phyloP scores from a whole-genome alignment of 2,888 invertebrate species.

The Nephrotoma flavescens region DNA sequence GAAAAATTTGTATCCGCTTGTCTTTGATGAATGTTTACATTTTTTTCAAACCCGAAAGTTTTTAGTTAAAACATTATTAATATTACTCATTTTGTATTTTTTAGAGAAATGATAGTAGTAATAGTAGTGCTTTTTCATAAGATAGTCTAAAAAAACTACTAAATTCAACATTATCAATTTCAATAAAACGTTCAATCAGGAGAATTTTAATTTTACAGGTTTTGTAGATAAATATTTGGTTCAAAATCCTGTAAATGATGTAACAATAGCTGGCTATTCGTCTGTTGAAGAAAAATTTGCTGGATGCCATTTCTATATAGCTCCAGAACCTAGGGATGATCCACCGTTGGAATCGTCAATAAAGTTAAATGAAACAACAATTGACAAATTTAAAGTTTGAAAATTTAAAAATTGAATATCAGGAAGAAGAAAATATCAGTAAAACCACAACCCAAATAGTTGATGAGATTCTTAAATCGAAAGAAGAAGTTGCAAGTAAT shows the following conservation, averaged over 20 bases:
- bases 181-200: neutral
- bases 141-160: neutral
- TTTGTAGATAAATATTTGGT: neutral
- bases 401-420: neutral
- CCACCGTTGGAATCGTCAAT: neutral
- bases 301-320: neutral
- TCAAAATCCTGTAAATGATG: neutral
- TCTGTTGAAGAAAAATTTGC: slow-evolving; percentile 2
- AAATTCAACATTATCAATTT: neutral
- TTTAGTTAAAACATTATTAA: too few relatives aligned
- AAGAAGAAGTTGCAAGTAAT: neutral
- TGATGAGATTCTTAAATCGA: neutral
- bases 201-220: neutral
- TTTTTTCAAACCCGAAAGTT: too few relatives aligned
- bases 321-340: neutral
- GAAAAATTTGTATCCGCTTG: too few relatives aligned
- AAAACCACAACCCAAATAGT: neutral
- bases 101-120: neutral
- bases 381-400: neutral
- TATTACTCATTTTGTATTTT: too few relatives aligned
- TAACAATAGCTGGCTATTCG: neutral
- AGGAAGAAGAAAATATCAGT: neutral
- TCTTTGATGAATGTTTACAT: too few relatives aligned
- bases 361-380: neutral
- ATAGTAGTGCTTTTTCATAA: neutral